Conservation (phyloP, 1,140 invertebrate species). For the Gerris buenoi region DNA sequence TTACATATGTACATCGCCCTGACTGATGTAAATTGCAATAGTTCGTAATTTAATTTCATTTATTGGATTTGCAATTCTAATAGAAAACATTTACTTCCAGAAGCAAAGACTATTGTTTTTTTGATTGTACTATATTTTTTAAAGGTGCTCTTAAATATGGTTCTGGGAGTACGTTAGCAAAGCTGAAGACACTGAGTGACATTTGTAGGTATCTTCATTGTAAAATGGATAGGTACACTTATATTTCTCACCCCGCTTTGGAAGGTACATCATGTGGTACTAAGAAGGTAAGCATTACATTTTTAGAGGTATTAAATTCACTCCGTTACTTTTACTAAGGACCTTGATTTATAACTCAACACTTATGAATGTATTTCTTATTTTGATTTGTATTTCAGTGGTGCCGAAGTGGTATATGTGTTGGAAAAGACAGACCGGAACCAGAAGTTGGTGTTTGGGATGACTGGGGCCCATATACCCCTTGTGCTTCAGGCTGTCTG, state of each 20-base stretch:
- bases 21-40: too few relatives aligned
- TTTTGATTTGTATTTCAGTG: slow-evolving; percentile 40
- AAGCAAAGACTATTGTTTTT: too few relatives aligned
- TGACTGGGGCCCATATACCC: slow-evolving; percentile 47
- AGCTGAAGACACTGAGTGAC: slow-evolving; percentile 36
- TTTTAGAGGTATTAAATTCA: too few relatives aligned
- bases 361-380: too few relatives aligned
- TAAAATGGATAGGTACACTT: slow-evolving; percentile 49
- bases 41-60: too few relatives aligned
- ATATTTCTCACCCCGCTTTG: slow-evolving; percentile 45
- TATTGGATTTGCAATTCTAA: too few relatives aligned
- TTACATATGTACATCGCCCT: too few relatives aligned
- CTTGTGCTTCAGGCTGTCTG: slow-evolving; percentile 58
- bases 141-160: slow-evolving; percentile 42
- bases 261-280: slow-evolving; percentile 39
- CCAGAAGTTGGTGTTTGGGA: slow-evolving; percentile 41
- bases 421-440: slow-evolving; percentile 27
- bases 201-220: slow-evolving; percentile 42
- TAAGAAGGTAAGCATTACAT: slow-evolving; percentile 34
- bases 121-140: too few relatives aligned
- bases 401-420: slow-evolving; percentile 53
- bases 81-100: too few relatives aligned
- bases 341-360: too few relatives aligned
- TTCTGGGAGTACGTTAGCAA: slow-evolving; percentile 35
- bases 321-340: too few relatives aligned